Evolutionary conservation across 2,113 vertebrate genomes (phyloP).

Genomic region (Mesoclemmys tuberculata): DNA sequence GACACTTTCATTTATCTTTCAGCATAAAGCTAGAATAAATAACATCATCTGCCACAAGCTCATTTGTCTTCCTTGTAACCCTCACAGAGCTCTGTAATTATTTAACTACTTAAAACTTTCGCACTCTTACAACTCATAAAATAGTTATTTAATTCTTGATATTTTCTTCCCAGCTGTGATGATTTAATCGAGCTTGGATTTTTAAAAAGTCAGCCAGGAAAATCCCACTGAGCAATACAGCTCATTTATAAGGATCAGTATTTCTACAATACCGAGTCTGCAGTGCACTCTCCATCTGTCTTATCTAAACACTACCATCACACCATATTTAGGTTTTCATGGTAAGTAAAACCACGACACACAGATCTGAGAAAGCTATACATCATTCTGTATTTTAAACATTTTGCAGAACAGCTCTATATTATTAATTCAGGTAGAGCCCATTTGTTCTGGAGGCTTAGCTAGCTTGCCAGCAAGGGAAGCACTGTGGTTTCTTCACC

Average conservation of each 20-base stretch:
- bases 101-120: conserved; percentile 64
- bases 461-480: conserved; percentile 33
- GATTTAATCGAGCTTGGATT: conserved; percentile 71
- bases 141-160: conserved; percentile 64
- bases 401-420: neutral
- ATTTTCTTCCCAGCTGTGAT: conserved; percentile 74
- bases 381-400: conserved; percentile 39
- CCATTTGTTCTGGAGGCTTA: neutral
- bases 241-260: conserved; percentile 65
- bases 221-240: conserved; percentile 58
- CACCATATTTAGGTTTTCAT: conserved; percentile 65
- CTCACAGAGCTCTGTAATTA: conserved; percentile 45
- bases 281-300: conserved; percentile 45
- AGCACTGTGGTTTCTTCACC: conserved; percentile 18
- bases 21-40: neutral
- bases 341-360: conserved; percentile 66
- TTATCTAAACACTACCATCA: conserved; percentile 76
- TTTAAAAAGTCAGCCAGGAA: conserved; percentile 62
- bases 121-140: conserved; percentile 65
- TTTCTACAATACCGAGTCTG: conserved; percentile 48
- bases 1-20: conserved; percentile 23
- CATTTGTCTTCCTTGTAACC: conserved; percentile 24
- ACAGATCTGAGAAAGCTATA: conserved; percentile 5
- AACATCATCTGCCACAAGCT: neutral
- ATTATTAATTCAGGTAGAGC: conserved; percentile 54